Evolutionary conservation across 2,113 vertebrate species (phyloP), one percentile per base, ranked within the genome.

Genomic region (Pseudorectes ferrugineus): DNA sequence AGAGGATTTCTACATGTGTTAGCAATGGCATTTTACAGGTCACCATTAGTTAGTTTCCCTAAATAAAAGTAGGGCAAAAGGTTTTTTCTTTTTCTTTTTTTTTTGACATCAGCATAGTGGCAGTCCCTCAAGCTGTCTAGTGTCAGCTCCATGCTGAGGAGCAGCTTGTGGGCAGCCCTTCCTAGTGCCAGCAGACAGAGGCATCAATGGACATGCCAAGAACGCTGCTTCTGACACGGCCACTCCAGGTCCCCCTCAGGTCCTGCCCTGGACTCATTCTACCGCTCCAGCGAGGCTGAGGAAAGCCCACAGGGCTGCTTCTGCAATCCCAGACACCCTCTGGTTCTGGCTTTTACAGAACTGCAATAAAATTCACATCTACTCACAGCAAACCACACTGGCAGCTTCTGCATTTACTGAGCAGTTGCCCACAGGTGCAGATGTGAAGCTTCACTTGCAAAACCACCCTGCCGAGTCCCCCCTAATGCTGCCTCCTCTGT

Each of bases 271-370:
- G 38, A 14, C 15, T 5, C 33, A 18, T 71, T 71, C 33, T 19
- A 5, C 8, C 0, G 1, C 35, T 74, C 25, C 0, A 0, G 15
- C 0, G 0, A 36, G 36, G 46, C 54, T 55, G 16, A 25, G 24
- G 31, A 52, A 17, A 43, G 28, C 36, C 7, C 16, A 54, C 18
- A 2, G 4, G 36, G 28, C 40, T 81, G 12, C 36, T 52, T 54
- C 61, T 6, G 8, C 46, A 48, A 9, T 15, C 31, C 51, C 72
- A 77, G 51, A 12, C 42, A 74, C 29, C 23, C 48, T 63, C 35
- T 0, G 9, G 14, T 48, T 63, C 54, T 3, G 5, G 26, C 22
- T 84, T 66, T 62, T 71, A 54, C 48, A 88, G 51, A 63, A 17
- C 23, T 42, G 23, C 29, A 38, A 46, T 71, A 67, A 67, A 74